A percentile compares a stretch with the other conserved stretches of the same genome.
phyloP scores from a whole-genome alignment of 1,140 invertebrate species.

The Drosophila tristis region DNA sequence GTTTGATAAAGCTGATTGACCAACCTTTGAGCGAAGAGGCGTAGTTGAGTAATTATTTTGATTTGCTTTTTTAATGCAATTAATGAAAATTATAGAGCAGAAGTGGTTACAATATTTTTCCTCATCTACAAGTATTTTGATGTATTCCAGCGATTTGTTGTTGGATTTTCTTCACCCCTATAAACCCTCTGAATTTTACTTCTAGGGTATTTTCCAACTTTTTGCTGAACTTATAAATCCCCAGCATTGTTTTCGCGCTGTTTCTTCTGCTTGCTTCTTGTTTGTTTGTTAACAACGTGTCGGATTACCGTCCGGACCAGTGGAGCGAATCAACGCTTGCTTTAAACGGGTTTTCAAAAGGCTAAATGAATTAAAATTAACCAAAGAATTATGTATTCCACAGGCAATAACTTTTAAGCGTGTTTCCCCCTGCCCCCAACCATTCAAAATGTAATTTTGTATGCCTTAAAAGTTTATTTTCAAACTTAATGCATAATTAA shows the following conservation, averaged over 20 bases:
- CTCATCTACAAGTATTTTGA: no score
- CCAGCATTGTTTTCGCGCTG: not conserved
- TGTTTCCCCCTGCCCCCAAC: not conserved
- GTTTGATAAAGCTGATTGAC: not conserved
- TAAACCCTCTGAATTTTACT: no score
- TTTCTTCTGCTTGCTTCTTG: not conserved
- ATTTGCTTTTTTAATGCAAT: not conserved
- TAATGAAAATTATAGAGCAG: no score
- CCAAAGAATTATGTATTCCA: conserved; percentile 12
- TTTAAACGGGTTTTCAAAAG: conserved; percentile 26
- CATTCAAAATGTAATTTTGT: conserved; percentile 4
- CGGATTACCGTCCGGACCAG: conserved; percentile 21
- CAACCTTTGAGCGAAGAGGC: not conserved
- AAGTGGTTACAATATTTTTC: no score
- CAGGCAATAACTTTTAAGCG: no score
- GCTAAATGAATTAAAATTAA: conserved; percentile 17
- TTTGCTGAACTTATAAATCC: not conserved
- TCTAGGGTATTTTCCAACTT: no score
- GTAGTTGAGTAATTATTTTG: not conserved
- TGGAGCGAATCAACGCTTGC: conserved; percentile 14
- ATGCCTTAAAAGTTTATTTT: conserved; percentile 11
- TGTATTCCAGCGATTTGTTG: no score
- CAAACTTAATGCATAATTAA: conserved; percentile 33
- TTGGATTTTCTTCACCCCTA: no score
- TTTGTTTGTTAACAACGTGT: conserved; percentile 22